Conservation (phyloP, 2,888 invertebrate genomes). For the Zaprionus bogoriensis region DNA sequence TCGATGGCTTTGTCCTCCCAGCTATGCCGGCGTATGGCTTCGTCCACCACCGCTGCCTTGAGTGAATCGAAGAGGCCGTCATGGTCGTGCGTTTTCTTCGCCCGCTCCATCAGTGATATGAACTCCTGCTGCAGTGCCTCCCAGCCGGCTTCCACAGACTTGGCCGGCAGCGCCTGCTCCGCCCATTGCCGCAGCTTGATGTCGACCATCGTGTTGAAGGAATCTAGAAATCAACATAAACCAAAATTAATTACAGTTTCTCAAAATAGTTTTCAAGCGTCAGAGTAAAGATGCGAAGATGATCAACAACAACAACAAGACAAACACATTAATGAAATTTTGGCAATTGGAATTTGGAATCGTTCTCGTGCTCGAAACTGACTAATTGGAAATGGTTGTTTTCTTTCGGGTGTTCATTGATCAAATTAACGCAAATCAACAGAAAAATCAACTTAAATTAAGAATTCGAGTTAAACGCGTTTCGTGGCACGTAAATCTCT, state of each 20-base stretch:
- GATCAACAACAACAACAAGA: conserved; percentile 42
- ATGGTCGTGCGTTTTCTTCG: conserved; percentile 87
- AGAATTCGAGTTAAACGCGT: conserved; percentile 54
- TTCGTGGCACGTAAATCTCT: conserved; percentile 46
- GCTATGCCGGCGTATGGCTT: conserved; percentile 92
- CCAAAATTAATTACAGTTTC: background rate
- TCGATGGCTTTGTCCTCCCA: conserved; percentile 97
- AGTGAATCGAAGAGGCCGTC: conserved; percentile 95
- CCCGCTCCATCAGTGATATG: conserved; percentile 87
- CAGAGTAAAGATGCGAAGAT: conserved; percentile 25
- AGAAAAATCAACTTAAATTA: conserved; percentile 33
- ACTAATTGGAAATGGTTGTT: conserved; percentile 38
- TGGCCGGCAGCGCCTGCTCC: conserved; percentile 92
- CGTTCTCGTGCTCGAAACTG: conserved; percentile 15
- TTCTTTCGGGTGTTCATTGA: conserved; percentile 46
- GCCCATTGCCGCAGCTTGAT: conserved; percentile 98
- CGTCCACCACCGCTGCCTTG: conserved; percentile 93
- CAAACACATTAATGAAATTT: conserved; percentile 17
- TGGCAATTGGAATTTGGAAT: conserved; percentile 26
- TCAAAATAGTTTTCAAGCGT: background rate
- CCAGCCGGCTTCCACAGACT: conserved; percentile 92
- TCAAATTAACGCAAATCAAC: conserved; percentile 51
- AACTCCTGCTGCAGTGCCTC: conserved; percentile 91
- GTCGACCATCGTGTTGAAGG: conserved; percentile 94
- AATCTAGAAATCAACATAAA: conserved; percentile 84